Percentiles rank a stretch among this genome's conserved stretches.
These are phyloP conservation scores for Pipistrellus pipistrellus DNA, from an alignment of 2,797 vertebrate species.

Conservation along the genomic window DNA sequence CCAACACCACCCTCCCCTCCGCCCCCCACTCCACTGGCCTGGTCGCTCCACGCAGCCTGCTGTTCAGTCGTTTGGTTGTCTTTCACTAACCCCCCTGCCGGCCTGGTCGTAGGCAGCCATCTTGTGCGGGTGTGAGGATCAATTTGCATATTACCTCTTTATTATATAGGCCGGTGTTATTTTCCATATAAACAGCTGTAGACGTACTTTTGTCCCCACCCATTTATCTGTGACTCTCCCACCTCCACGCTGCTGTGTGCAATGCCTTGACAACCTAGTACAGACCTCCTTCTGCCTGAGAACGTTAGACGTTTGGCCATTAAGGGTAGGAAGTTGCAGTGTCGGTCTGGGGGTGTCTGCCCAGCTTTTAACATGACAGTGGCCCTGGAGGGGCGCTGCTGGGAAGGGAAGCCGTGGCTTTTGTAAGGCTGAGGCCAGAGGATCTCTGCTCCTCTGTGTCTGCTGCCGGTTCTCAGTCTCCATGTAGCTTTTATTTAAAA, in stretches of 20 bases:
- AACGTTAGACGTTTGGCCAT: background rate
- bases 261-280: background rate
- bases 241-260: rapidly evolving
- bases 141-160: no score
- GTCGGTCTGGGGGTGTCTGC: background rate
- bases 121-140: no score
- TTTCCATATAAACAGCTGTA: background rate
- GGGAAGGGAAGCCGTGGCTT: background rate
- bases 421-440: background rate
- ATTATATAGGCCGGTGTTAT: no score
- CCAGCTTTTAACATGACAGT: background rate
- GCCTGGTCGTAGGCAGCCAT: no score
- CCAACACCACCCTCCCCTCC: no score
- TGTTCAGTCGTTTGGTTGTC: no score
- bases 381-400: background rate
- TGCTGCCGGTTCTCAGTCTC: background rate
- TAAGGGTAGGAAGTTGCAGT: background rate
- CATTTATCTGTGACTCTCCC: background rate
- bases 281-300: background rate
- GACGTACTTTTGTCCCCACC: background rate
- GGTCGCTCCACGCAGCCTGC: no score
- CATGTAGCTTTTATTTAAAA: background rate
- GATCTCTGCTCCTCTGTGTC: background rate
- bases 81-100: no score
- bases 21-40: no score